A percentile compares a stretch with the other conserved stretches of the same genome.
These are phyloP conservation scores for Sycophila sp. DNA, from an alignment of 1,140 invertebrate genomes.

Conservation along the genomic window DNA sequence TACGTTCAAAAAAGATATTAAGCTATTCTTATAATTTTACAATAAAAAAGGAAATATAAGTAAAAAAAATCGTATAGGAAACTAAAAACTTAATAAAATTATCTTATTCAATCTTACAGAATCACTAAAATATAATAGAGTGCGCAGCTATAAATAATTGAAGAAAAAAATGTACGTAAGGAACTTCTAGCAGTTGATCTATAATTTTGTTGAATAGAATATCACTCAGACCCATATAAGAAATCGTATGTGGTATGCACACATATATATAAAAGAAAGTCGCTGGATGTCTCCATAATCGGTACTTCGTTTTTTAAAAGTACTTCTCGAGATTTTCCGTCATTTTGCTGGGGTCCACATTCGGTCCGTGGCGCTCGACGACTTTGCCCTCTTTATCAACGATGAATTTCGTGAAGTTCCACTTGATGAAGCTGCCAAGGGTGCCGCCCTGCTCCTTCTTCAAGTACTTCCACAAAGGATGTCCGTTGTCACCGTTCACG, in stretches of 20 bases:
- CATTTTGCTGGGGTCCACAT: conserved; percentile 78
- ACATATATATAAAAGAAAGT: no score
- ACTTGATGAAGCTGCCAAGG: conserved; percentile 87
- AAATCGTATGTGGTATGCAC: neutral
- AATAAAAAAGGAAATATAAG: neutral
- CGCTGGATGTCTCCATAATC: no score
- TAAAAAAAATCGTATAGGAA: neutral
- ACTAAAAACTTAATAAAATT: neutral
- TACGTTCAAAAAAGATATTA: neutral
- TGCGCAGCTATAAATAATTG: no score
- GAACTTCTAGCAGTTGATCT: no score
- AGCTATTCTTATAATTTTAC: neutral
- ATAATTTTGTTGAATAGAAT: no score
- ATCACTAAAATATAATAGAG: no score
- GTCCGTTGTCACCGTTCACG: conserved; percentile 88
- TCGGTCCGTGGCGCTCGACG: conserved; percentile 86
- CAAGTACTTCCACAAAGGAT: conserved; percentile 89
- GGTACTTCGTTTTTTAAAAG: conserved; percentile 64
- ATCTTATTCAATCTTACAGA: neutral
- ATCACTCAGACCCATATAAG: neutral
- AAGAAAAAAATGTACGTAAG: no score
- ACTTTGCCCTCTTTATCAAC: conserved; percentile 89
- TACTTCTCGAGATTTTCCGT: conserved; percentile 75
- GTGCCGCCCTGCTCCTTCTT: conserved; percentile 86
- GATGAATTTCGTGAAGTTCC: conserved; percentile 98